Percentiles rank a stretch among this genome's conserved stretches.
These are phyloP conservation scores for Liasis olivaceus DNA, from an alignment of 2,797 vertebrate genomes.

Conservation along the genomic window DNA sequence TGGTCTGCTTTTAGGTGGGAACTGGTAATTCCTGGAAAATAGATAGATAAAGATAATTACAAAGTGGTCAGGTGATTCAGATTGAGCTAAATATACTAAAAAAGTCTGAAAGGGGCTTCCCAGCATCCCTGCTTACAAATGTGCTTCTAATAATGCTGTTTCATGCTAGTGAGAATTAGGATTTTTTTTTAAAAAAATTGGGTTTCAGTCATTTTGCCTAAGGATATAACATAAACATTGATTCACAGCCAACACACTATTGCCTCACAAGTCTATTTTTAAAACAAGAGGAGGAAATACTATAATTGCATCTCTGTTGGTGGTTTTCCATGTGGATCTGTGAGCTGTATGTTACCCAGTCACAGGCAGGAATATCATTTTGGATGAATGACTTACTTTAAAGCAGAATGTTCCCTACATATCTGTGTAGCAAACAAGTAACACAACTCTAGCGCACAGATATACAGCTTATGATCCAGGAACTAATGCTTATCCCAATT, in stretches of 20 bases:
- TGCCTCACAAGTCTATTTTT: neutral
- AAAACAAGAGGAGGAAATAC: constrained; percentile 2
- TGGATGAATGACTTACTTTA: neutral
- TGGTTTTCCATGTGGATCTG: neutral
- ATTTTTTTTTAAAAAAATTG: neutral
- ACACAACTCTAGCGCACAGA: too few species aligned
- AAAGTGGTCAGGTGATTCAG: neutral
- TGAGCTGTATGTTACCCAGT: neutral
- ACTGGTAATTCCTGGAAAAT: constrained; percentile 71
- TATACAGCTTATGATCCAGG: neutral
- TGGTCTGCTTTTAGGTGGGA: constrained; percentile 80
- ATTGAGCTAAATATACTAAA: neutral
- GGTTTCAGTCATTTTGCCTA: constrained; percentile 18
- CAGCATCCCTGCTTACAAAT: accelerated
- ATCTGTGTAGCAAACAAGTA: neutral
- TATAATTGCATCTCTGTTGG: neutral
- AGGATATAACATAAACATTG: neutral
- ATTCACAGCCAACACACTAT: neutral
- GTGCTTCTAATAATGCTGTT: neutral
- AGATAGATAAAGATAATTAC: constrained; percentile 26
- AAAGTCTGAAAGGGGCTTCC: neutral
- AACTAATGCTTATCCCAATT: too few species aligned
- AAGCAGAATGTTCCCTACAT: neutral
- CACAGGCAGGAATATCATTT: neutral
- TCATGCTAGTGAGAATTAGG: neutral